Evolutionary conservation across 2,888 invertebrate genomes (phyloP), one percentile per base, ranked within the genome.

Genomic region (Cephus pygmeus): DNA sequence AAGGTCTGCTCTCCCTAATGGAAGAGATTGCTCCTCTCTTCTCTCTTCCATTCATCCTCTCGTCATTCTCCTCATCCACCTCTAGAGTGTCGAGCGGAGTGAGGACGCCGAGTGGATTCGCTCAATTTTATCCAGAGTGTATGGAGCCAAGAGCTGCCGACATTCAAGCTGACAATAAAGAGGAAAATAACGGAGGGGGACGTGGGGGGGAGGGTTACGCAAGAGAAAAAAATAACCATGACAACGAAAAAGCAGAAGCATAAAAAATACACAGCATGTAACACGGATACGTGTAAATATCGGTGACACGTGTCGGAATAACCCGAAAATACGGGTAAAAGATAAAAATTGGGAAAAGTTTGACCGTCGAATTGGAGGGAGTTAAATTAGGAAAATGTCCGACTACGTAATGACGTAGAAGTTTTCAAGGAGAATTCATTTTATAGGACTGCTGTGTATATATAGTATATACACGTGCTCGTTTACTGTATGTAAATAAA

Each of bases 1-100:
- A 76, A 75, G 81, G 76, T 80, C 35, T 76, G 75, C 78, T 79
- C 75, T 77, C 35, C 75, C 79, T 80, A 81, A 82, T 82, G 81
- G 81, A 81, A 81, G 80, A 81, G 79, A 83, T 78, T 77, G 77
- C 73, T 75, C 56, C 23, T 23, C 23, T 56, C 23, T 56, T 56
- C 56, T 56, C 56, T 23, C 23, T 56, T 56, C 23, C 0, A 23
- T 23, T 56, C 56, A 56, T 23, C 6, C 56, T 23, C 9, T 56
- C 23, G 56, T 2, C 56, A 56, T 23, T 56, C 23, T 23, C 2
- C 56, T 56, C 23, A 9, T 56, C 56, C 23, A 23, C 15, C 56
- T 56, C 23, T 56, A 1, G 56, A 9, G 56, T 23, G 23, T 23
- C 56, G 23, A 56, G 56, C 56, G 9, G 1, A 56, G 15, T 15